A percentile compares a stretch with the other conserved stretches of the same genome.
Evolutionary conservation across 2,888 invertebrate species (phyloP).

Genomic region (Argyra leucocephala): DNA sequence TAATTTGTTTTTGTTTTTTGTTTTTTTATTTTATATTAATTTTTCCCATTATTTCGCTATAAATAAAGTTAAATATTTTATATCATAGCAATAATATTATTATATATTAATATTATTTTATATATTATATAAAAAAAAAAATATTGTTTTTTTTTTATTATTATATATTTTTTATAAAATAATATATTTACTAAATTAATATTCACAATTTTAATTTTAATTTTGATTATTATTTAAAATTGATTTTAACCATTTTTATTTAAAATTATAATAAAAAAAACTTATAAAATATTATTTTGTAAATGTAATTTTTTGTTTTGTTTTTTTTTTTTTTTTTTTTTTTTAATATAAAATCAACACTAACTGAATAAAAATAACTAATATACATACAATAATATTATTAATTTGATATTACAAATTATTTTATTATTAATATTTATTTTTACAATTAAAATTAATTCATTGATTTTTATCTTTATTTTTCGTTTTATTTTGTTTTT

Average conservation of each 20-base stretch:
- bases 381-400: background rate
- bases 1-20: background rate
- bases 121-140: background rate
- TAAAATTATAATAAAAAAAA: background rate
- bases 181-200: background rate
- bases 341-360: background rate
- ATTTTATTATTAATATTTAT: background rate
- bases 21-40: background rate
- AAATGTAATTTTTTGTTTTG: background rate
- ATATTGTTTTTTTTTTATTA: background rate
- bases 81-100: background rate
- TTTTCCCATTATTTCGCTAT: background rate
- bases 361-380: background rate
- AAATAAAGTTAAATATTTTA: background rate
- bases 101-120: background rate
- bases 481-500: background rate
- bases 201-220: background rate
- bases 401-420: background rate
- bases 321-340: background rate
- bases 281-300: background rate
- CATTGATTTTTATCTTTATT: background rate
- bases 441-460: background rate
- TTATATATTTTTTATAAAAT: background rate
- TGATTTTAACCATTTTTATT: background rate
- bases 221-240: background rate